These are phyloP conservation scores for Sebastiscus tertius DNA, from an alignment of 2,797 vertebrate species.

Conservation along the genomic window DNA sequence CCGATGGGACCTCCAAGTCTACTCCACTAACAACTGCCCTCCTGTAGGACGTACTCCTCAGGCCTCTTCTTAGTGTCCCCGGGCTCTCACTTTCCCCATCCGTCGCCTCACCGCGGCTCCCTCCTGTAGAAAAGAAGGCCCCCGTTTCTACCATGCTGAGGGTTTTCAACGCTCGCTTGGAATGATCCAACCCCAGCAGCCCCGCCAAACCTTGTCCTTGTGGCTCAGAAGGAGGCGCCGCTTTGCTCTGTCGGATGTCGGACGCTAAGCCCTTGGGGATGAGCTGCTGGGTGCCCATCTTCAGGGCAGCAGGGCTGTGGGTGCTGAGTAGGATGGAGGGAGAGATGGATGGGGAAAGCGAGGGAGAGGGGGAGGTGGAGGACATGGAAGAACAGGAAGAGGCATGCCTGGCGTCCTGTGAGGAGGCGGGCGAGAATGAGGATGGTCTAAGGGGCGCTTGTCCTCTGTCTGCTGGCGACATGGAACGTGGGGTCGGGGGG, in stretches of 20 bases:
- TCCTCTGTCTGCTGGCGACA: constrained; percentile 66
- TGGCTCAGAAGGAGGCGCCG: constrained; percentile 35
- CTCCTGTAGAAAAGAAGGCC: constrained; percentile 74
- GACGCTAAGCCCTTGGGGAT: constrained; percentile 90
- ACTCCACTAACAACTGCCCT: constrained; percentile 91
- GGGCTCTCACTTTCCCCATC: constrained; percentile 82
- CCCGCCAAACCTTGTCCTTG: constrained; percentile 58
- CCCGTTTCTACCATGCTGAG: constrained; percentile 91
- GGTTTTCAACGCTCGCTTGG: constrained; percentile 79
- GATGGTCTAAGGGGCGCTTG: constrained; percentile 41
- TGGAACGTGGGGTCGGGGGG: constrained; percentile 77
- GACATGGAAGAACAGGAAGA: constrained; percentile 79
- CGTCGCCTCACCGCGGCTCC: constrained; percentile 51
- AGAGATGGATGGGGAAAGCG: constrained; percentile 79
- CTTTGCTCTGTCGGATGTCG: constrained; percentile 73
- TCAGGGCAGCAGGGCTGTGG: constrained; percentile 87
- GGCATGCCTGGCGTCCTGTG: constrained; percentile 63
- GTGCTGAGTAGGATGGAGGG: constrained; percentile 88
- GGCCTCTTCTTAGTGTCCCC: constrained; percentile 84
- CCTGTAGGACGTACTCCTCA: constrained; percentile 94
- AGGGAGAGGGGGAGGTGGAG: constrained; percentile 63
- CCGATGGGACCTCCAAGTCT: constrained; percentile 76
- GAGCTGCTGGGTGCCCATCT: constrained; percentile 92
- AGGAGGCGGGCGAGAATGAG: constrained; percentile 36
- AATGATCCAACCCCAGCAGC: constrained; percentile 73